Percentiles rank a stretch among this genome's conserved stretches.
These are phyloP conservation scores for Valencia hispanica DNA, from an alignment of 2,797 vertebrate genomes.

Conservation along the genomic window DNA sequence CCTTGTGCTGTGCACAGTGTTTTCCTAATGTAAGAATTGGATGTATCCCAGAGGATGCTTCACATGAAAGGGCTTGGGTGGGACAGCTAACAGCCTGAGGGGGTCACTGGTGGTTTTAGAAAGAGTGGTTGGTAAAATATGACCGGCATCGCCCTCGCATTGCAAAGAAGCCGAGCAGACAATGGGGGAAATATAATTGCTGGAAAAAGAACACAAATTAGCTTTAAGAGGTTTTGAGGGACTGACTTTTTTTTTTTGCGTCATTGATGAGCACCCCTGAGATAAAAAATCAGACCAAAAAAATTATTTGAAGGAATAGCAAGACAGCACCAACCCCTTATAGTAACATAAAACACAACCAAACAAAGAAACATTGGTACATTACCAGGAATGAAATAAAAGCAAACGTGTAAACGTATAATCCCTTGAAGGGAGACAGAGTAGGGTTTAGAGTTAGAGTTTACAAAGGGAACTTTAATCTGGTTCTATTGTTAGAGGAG, in stretches of 20 bases:
- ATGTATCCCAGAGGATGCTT: neutral
- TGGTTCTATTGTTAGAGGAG: slow-evolving; percentile 53
- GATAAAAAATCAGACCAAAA: neutral
- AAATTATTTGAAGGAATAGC: neutral
- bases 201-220: neutral
- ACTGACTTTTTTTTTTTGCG: neutral
- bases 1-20: slow-evolving; percentile 9
- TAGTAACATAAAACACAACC: neutral
- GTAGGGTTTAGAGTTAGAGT: slow-evolving; percentile 62
- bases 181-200: neutral
- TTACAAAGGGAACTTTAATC: slow-evolving; percentile 66
- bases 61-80: neutral
- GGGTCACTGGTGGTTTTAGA: neutral
- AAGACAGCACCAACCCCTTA: neutral
- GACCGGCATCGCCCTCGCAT: neutral
- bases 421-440: slow-evolving; percentile 48
- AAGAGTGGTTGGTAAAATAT: neutral
- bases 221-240: neutral
- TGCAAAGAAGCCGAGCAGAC: neutral
- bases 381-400: slow-evolving; percentile 20
- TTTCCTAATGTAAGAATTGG: neutral
- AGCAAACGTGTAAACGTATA: neutral
- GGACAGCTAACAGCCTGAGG: neutral
- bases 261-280: neutral
- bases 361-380: neutral